Base-by-base conservation (phyloP, 2,113 vertebrate species). In the Bostrychus sinensis region DNA sequence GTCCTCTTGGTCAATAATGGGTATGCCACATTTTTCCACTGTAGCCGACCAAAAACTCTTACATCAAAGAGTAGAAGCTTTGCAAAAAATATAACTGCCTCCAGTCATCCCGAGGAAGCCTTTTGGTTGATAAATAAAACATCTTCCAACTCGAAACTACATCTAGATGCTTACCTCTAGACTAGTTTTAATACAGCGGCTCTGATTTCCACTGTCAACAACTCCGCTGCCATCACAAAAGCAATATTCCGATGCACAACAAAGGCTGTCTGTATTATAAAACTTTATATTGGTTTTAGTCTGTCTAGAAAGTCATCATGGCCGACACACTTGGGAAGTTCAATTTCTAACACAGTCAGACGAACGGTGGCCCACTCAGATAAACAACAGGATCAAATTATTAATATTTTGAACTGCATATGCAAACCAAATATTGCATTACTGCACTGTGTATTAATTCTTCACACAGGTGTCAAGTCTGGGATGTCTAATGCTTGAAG, bases 301-400 rank as follows among this genome's bases (percentile, higher is more conserved):
- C 51, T 26, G 32, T 67, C 22, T 54, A n/a, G 25, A 69, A 61
- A 58, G 55, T 50, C 66, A 56, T 28, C 7, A 60, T 7, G 39
- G 41, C n/a, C 2, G 32, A 64, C 66, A 76, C 71, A 65, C 62
- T 75, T 62, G 70, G 75, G 66, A 34, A 19, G 41, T 72, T 75
- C 56, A 62, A 51, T 75, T 76, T 78, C 66, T 60, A 48, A 73
- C 66, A 50, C 42, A 63, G 28, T 63, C 37, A 56, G 28, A 62
- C 45, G 37, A 55, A 59, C 28, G 3, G 55, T 25, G 43, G 53
- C 54, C 56, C 20, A 69, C 46, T 61, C 34, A 63, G 51, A 22
- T 42, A n/a, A 60, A 57, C 48, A 51, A 51, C 28, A n/a, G 25
- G 48, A 32, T 32, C 30, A 3, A 51, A 26, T 51, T 51, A 51